Evolutionary conservation across 2,888 invertebrate genomes (phyloP).

Genomic region (Rhogogaster chlorosoma): DNA sequence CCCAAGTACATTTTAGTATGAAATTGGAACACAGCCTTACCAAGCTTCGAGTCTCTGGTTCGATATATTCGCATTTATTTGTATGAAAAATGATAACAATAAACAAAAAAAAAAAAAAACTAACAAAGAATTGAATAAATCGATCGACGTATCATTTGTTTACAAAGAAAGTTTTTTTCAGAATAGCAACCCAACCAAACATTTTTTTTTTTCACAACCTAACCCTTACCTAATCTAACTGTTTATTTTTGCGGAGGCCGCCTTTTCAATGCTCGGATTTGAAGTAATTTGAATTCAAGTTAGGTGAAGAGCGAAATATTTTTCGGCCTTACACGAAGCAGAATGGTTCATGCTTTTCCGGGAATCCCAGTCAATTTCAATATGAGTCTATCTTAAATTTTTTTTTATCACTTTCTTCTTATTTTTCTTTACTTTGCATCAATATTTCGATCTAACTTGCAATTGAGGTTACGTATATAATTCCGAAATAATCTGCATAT

Average conservation of each 20-base stretch:
- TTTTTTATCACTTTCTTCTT: background rate
- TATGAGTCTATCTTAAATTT: background rate
- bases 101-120: background rate
- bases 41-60: slow-evolving; percentile 4
- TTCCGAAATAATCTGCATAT: slow-evolving; percentile 16
- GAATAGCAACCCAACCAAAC: background rate
- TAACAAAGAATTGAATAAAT: slow-evolving; percentile 10
- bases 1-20: background rate
- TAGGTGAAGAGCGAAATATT: background rate
- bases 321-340: background rate
- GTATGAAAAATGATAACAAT: background rate
- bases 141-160: background rate
- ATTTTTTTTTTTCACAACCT: background rate
- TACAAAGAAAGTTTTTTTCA: background rate
- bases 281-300: background rate
- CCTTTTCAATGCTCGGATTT: background rate
- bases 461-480: background rate
- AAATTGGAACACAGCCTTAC: slow-evolving; percentile 36
- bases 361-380: background rate
- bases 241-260: background rate
- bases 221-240: background rate
- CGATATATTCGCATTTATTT: background rate
- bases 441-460: background rate
- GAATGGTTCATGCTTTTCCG: background rate
- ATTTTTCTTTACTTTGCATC: background rate